Conservation (phyloP, 2,797 vertebrate genomes). For the Leuciscus waleckii region DNA sequence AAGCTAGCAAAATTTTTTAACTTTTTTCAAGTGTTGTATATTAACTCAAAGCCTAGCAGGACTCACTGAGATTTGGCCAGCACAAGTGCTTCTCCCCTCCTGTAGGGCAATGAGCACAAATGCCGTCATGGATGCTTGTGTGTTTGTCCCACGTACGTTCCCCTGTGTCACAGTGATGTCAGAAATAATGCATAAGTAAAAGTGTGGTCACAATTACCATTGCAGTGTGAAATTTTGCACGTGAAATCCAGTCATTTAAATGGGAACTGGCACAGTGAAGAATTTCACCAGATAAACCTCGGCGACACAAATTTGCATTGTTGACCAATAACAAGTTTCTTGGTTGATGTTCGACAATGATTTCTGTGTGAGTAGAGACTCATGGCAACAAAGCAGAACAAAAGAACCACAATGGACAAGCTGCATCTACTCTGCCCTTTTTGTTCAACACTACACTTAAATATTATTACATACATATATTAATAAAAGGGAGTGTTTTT, state of each 20-base stretch:
- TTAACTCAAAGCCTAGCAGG: not conserved
- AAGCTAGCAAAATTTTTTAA: not conserved
- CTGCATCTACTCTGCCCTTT: not conserved
- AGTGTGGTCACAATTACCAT: not conserved
- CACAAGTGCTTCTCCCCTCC: conserved; percentile 77
- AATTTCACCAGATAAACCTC: not conserved
- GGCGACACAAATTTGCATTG: not conserved
- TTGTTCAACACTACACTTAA: not conserved
- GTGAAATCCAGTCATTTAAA: not conserved
- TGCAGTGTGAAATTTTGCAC: not conserved
- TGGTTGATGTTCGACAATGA: not conserved
- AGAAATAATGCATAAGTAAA: not conserved
- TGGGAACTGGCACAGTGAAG: not conserved
- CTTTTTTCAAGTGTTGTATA: not conserved
- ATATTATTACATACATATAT: not conserved
- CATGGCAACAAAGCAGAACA: not conserved
- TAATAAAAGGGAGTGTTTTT: not conserved
- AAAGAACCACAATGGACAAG: not conserved
- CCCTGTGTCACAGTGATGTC: conserved; percentile 33
- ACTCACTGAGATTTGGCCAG: conserved; percentile 77
- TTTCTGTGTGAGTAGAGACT: not conserved
- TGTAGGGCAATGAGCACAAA: conserved; percentile 84
- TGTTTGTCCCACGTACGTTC: conserved; percentile 56
- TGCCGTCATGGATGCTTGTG: conserved; percentile 84
- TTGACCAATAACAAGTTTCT: too few species aligned